These are phyloP conservation scores for Salmo trutta DNA, from an alignment of 2,797 vertebrate species.

Conservation along the genomic window DNA sequence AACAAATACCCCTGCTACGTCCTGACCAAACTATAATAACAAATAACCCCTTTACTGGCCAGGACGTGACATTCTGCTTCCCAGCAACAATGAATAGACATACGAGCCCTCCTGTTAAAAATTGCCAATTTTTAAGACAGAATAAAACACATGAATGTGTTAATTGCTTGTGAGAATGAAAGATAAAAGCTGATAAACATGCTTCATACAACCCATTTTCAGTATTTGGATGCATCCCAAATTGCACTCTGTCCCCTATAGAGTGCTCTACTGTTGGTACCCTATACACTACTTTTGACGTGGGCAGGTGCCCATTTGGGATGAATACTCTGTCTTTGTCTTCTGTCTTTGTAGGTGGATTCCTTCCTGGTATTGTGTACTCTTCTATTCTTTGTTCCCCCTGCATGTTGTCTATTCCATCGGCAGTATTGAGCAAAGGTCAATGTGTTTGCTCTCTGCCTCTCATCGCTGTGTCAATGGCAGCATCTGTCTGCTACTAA, in stretches of 20 bases:
- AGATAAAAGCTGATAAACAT: no score
- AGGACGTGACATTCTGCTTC: background rate
- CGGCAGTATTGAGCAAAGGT: slow-evolving; percentile 47
- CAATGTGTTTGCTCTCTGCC: slow-evolving; percentile 35
- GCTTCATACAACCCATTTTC: no score
- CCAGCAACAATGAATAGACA: background rate
- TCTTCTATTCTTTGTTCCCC: background rate
- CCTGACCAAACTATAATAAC: no score
- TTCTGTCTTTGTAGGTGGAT: background rate
- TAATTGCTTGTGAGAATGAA: background rate
- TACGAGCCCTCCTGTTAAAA: background rate
- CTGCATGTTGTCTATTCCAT: slow-evolving; percentile 11
- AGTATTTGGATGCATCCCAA: no score
- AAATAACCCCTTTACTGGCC: no score
- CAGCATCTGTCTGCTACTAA: slow-evolving; percentile 31
- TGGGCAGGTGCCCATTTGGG: background rate
- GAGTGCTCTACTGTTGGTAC: no score
- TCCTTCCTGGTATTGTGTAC: background rate
- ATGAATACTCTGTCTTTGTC: background rate
- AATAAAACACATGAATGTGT: background rate
- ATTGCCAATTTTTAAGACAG: background rate
- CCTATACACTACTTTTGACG: no score
- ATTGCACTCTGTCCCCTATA: no score
- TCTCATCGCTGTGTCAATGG: slow-evolving; percentile 31
- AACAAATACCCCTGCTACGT: no score